Evolutionary conservation across 2,888 invertebrate species (phyloP), one percentile per base, ranked within the genome.

Genomic region (Salticus scenicus): DNA sequence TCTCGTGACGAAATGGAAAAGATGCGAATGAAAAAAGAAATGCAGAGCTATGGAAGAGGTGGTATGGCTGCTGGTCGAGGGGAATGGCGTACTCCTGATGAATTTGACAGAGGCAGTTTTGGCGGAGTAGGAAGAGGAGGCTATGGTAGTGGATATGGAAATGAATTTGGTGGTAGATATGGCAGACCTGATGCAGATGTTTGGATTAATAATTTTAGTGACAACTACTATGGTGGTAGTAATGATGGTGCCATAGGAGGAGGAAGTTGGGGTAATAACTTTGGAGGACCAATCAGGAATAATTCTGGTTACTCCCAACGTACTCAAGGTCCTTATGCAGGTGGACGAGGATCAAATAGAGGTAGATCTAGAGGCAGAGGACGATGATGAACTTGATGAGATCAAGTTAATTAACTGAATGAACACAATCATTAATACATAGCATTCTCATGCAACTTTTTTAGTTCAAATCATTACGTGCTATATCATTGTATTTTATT

Each of bases 1-100:
- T 95, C 96, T 24, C 96, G 96, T 91, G 94, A 95, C 41, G 97
- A 96, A 91, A 96, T 96, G 94, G 94, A 94, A 31, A 93, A 94
- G 8, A 92, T 90, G 85, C 90, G 90, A 75, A 89, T 90, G 67
- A 85, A 41, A 4, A 87, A 84, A 41, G 87, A 87, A 27, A 85
- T 85, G 87, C 72, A 73, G 27, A 64, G 76, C 20, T 74, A 80
- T 64, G 80, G 87, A 31, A 76, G 87, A 17, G 51, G 86, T 24
- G 79, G 78, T n/a, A 30, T 81, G 37, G 82, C 77, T 12, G 72
- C 64, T 14, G 57, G 81, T 41, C 67, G 87, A 72, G 88, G 88
- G 73, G 88, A 88, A 81, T 87, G 70, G 80, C 66, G 86, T 10
- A 74, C 79, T 42, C 74, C 74, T 24, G 41, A 75, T 63, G 76